Evolutionary conservation across 2,113 vertebrate species (phyloP).

Genomic region (Apodemus speciosus): DNA sequence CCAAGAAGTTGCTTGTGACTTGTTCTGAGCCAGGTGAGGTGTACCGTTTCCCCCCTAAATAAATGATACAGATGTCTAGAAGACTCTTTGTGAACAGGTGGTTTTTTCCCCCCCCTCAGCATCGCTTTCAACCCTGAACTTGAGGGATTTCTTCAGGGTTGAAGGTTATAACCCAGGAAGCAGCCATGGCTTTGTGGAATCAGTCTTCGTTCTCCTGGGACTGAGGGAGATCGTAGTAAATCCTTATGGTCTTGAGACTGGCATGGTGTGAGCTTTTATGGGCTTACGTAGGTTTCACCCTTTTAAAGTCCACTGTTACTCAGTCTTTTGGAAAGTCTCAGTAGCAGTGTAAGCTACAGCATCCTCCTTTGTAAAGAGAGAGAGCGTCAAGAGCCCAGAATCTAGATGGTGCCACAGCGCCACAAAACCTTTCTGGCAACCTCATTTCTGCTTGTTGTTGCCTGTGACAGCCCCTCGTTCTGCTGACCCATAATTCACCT

Average conservation of each 20-base stretch:
- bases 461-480: not conserved
- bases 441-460: not conserved
- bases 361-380: not conserved
- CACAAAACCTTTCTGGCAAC: not conserved
- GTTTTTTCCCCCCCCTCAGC: not conserved
- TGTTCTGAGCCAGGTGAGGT: not conserved
- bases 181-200: not conserved
- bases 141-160: conserved; percentile 10
- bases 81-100: not conserved
- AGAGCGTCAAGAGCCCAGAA: not conserved
- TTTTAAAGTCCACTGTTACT: conserved; percentile 5
- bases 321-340: conserved; percentile 17
- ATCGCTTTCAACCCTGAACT: not conserved
- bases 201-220: not conserved
- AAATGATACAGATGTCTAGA: not conserved
- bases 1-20: not conserved
- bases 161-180: not conserved
- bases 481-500: not conserved
- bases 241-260: conserved; percentile 11
- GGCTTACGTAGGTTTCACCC: conserved; percentile 13
- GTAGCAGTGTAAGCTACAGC: not conserved
- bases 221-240: not conserved
- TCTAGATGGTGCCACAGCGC: not conserved
- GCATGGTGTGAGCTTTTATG: not conserved
- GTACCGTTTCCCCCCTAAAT: not conserved